Conservation (phyloP, 1,140 invertebrate genomes). For the Ladona fulva region DNA sequence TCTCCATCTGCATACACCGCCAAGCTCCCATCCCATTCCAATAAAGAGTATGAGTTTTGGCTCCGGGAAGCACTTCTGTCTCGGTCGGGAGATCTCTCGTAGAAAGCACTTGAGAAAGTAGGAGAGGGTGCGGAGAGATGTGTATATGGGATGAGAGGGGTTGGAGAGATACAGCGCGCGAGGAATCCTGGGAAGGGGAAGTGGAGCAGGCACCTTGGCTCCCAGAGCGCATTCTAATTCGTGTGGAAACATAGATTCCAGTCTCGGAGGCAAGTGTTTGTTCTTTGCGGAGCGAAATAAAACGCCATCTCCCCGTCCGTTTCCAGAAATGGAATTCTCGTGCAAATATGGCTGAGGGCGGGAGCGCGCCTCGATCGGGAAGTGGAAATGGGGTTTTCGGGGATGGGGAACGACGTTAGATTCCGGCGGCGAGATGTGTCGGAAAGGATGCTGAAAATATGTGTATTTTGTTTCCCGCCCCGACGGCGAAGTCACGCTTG, state of each 20-base stretch:
- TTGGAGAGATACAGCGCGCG: no score
- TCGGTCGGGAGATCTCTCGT: no score
- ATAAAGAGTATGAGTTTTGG: no score
- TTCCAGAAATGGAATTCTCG: slow-evolving; percentile 9
- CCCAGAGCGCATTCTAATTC: slow-evolving; percentile 4
- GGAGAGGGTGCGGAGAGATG: no score
- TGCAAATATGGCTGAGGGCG: background rate
- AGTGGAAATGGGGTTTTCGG: background rate
- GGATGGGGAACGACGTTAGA: background rate
- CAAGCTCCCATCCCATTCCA: no score
- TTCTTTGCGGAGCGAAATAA: background rate
- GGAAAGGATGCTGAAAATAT: background rate
- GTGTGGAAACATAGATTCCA: slow-evolving; percentile 5
- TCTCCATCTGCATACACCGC: no score
- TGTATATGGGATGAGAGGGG: background rate
- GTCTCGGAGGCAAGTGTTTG: background rate
- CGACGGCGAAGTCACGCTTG: background rate
- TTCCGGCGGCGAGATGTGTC: background rate
- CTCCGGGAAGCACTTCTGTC: no score
- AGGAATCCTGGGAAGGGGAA: background rate
- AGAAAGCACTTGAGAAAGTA: no score
- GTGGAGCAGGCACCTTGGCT: background rate
- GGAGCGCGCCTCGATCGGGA: background rate
- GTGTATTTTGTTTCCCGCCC: background rate
- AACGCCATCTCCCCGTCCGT: background rate